Evolutionary conservation across 2,113 vertebrate species (phyloP), one percentile per base, ranked within the genome.

Genomic region (Holacanthus passer): DNA sequence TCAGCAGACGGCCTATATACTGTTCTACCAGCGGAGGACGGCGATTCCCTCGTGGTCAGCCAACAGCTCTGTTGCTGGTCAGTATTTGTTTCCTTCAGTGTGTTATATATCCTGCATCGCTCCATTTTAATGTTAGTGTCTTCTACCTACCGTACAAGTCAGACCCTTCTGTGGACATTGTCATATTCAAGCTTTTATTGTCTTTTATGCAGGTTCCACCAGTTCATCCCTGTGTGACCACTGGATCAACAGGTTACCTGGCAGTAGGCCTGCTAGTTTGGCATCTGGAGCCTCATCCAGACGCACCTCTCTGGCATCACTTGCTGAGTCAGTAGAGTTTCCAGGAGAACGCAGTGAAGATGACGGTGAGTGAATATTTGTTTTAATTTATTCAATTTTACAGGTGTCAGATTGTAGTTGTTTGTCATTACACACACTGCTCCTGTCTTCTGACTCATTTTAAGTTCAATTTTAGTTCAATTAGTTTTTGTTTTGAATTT

Each of bases 141-240:
- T 35, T 58, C 16, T 19, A 14, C 22, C 52, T 12, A 24, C 24
- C 2, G 29, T 32, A 53, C 48, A 41, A 1, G 43, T 20, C 22
- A 31, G 48, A 68, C 29, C 11, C 17, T 16, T 50, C 45, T 13
- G 0, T 10, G 35, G 39, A 24, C 48, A 4, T 13, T 37, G 4
- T 20, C 9, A n/a, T n/a, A 10, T 66, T 20, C 9, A 17, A 19
- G 35, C 31, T 39, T 69, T 63, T 47, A 11, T 79, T 43, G 29
- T 56, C 14, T 70, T n/a, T 72, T 37, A 4, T 82, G 95, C 91
- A 99, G 98, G 98, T 62, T 99, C 98, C 84, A 99, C 98, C 4
- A 99, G 98, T 88, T 99, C 98, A 0, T 99, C 98, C 0, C 91
- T 99, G 79, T 99, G 98, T 4, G 98, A 99, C 81, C 98, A 99